These are phyloP conservation scores for Cygnus olor DNA, from an alignment of 2,797 vertebrate genomes.

Conservation along the genomic window DNA sequence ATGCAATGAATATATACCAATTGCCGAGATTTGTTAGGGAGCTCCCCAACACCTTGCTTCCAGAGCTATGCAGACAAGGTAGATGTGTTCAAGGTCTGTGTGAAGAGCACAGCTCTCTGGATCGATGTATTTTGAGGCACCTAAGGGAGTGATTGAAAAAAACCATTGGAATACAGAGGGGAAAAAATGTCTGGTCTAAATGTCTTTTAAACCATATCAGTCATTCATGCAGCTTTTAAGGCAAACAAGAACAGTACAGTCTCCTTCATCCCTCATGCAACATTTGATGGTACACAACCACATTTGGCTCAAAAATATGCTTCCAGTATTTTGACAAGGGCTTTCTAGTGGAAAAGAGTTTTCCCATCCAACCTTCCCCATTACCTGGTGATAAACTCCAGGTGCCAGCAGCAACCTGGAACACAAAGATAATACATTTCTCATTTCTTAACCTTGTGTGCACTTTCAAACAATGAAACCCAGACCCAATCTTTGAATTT, in stretches of 20 bases:
- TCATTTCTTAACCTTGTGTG: background rate
- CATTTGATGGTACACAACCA: background rate
- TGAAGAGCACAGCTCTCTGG: background rate
- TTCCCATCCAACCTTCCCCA: background rate
- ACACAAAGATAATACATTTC: background rate
- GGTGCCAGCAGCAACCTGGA: background rate
- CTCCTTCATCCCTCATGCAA: background rate
- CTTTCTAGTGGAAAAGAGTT: fast-evolving
- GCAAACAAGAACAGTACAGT: fast-evolving
- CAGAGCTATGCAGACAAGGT: background rate
- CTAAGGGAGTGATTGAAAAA: background rate
- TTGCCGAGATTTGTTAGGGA: background rate
- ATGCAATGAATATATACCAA: background rate
- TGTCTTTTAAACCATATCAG: background rate
- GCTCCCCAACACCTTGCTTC: background rate
- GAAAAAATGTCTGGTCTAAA: background rate
- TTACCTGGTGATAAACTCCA: background rate
- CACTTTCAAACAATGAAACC: background rate
- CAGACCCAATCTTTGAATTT: background rate
- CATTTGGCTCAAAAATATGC: background rate
- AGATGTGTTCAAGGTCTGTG: background rate
- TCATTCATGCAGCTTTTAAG: background rate
- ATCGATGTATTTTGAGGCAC: background rate
- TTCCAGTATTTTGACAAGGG: background rate
- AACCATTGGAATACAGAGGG: background rate